These are phyloP conservation scores for Eurypyga helias DNA, from an alignment of 2,113 vertebrate genomes.

Conservation along the genomic window DNA sequence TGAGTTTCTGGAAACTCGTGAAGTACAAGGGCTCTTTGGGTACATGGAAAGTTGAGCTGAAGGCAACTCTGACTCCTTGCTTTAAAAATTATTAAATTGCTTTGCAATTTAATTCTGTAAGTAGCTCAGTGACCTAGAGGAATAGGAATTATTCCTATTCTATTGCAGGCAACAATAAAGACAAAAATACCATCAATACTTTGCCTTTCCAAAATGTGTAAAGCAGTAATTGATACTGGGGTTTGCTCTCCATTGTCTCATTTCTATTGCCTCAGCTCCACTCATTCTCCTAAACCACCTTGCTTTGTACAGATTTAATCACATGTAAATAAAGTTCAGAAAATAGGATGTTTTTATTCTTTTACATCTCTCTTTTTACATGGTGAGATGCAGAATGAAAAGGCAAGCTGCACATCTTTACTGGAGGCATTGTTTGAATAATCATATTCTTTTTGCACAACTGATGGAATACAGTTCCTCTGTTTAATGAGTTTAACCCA, in stretches of 20 bases:
- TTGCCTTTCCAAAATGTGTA: not conserved
- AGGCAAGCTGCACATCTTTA: not conserved
- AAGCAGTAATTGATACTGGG: not conserved
- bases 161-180: not conserved
- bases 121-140: not conserved
- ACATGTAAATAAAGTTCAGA: not conserved
- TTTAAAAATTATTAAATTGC: not conserved
- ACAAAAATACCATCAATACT: not conserved
- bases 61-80: not conserved
- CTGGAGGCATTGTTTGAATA: not conserved
- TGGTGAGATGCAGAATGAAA: not conserved
- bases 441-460: not conserved
- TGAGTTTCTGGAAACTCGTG: not conserved
- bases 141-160: not conserved
- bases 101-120: not conserved
- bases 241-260: not conserved
- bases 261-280: not conserved
- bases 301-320: not conserved
- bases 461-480: not conserved
- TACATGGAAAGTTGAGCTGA: not conserved
- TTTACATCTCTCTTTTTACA: not conserved
- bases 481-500: not conserved
- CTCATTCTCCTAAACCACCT: not conserved
- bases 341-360: not conserved
- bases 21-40: not conserved